phyloP scores from a whole-genome alignment of 2,888 invertebrate genomes.

The Maniola hyperantus region DNA sequence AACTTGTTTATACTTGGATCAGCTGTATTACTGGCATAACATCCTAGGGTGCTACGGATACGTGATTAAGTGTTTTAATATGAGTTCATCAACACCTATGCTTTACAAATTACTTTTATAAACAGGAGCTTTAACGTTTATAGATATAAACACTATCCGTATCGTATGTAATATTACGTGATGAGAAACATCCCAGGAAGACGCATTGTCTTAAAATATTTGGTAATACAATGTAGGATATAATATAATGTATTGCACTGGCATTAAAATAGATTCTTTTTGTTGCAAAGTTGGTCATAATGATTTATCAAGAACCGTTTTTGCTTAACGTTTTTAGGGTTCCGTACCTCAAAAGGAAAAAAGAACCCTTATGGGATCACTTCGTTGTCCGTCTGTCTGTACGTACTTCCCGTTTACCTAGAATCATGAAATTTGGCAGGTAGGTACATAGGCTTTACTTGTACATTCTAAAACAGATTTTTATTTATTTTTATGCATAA shows the following conservation, averaged over 20 bases:
- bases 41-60: constrained; percentile 33
- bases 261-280: constrained; percentile 28
- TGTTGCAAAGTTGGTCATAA: constrained; percentile 24
- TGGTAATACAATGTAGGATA: not conserved
- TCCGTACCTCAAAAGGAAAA: too few species aligned
- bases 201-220: constrained; percentile 23
- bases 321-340: constrained; percentile 30
- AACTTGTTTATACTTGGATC: constrained; percentile 68
- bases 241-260: constrained; percentile 21
- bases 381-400: too few species aligned
- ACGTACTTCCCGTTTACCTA: too few species aligned
- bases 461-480: too few species aligned
- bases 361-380: too few species aligned
- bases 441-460: too few species aligned
- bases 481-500: too few species aligned
- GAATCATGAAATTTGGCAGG: too few species aligned
- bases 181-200: constrained; percentile 9
- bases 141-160: not conserved
- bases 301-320: constrained; percentile 28
- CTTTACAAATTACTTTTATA: constrained; percentile 7
- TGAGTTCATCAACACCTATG: constrained; percentile 18
- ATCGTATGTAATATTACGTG: not conserved
- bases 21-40: constrained; percentile 53
- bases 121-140: not conserved
- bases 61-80: constrained; percentile 31